Evolutionary conservation across 2,113 vertebrate genomes (phyloP).

Genomic region (Neotoma lepida): DNA sequence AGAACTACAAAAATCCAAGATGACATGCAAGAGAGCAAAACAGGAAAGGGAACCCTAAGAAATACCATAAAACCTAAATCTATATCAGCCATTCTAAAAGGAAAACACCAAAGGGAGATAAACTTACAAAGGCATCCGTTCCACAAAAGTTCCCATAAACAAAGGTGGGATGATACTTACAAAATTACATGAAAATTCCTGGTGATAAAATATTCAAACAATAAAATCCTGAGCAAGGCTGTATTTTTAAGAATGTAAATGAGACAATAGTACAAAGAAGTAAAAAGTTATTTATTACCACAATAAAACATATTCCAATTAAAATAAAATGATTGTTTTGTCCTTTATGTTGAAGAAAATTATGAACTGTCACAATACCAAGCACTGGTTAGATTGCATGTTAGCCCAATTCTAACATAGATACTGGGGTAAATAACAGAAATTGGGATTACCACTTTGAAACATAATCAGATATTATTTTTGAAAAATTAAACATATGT

Average conservation of each 20-base stretch:
- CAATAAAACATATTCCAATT: not conserved
- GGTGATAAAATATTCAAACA: not conserved
- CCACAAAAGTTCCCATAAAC: not conserved
- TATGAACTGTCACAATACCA: not conserved
- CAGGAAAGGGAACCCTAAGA: not conserved
- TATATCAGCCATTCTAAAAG: not conserved
- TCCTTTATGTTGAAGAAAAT: not conserved
- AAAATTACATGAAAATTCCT: not conserved
- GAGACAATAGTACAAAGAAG: not conserved
- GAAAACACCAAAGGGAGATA: not conserved
- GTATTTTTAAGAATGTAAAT: not conserved
- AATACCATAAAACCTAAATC: not conserved
- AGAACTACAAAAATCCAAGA: not conserved
- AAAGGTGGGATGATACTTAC: not conserved
- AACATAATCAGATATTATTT: not conserved
- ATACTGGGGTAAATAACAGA: not conserved
- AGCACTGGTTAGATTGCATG: not conserved
- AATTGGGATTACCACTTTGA: not conserved
- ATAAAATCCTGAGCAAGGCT: not conserved
- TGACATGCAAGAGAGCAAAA: not conserved
- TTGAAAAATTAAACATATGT: not conserved
- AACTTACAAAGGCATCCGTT: not conserved
- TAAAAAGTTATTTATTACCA: not conserved
- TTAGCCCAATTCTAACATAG: not conserved
- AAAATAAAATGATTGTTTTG: not conserved